Evolutionary conservation across 2,797 vertebrate species (phyloP).

Genomic region (Naso thynnoides): DNA sequence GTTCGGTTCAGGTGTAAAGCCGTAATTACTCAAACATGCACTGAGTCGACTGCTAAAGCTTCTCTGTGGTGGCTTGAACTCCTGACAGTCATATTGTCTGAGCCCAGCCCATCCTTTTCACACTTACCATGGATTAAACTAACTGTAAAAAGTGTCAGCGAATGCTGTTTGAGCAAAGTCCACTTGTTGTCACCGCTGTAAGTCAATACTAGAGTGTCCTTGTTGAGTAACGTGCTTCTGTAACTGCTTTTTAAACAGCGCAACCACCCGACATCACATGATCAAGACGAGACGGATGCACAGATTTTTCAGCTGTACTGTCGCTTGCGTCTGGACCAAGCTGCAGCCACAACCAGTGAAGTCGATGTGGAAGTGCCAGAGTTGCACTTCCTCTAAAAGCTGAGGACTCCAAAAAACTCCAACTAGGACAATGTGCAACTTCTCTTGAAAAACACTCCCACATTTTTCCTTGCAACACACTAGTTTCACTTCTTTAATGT

Average conservation of each 20-base stretch:
- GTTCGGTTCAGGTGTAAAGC: neutral
- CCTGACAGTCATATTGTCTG: neutral
- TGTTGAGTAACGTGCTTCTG: too few species aligned
- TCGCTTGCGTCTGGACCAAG: neutral
- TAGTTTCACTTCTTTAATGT: slow-evolving; percentile 46
- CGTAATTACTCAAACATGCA: neutral
- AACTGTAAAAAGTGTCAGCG: neutral
- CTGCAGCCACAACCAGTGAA: neutral
- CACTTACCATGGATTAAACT: neutral
- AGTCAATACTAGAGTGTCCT: too few species aligned
- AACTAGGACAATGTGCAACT: neutral
- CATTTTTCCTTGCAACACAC: slow-evolving; percentile 1
- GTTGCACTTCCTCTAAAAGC: slow-evolving; percentile 33
- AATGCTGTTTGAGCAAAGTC: neutral
- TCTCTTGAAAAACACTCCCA: slow-evolving; percentile 20
- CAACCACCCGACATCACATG: neutral
- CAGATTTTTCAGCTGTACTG: neutral
- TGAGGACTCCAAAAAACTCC: neutral
- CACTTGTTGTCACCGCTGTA: neutral
- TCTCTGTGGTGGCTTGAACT: slow-evolving; percentile 6
- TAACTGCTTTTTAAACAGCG: neutral
- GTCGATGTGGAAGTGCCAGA: slow-evolving; percentile 11
- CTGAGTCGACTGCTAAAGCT: neutral
- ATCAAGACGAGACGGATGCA: slow-evolving; percentile 10
- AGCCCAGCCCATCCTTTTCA: neutral